Base-by-base conservation (phyloP, 2,113 vertebrate species). In the Leucosticte australis region DNA sequence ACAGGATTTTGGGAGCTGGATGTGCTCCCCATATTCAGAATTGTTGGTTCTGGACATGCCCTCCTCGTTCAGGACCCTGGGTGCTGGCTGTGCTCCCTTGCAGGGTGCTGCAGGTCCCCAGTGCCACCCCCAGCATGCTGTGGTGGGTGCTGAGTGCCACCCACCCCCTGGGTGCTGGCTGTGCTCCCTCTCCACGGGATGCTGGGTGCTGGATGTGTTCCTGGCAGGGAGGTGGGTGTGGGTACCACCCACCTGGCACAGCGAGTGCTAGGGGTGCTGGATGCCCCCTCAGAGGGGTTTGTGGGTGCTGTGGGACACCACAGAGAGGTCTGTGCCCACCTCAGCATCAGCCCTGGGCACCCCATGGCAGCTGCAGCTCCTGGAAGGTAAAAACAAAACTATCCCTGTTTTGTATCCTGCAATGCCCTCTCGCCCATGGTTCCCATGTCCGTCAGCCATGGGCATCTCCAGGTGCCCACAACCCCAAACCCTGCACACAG, bases 401-500 rank as follows among this genome's bases (percentile, higher is more conserved):
- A 37, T 23, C 17, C 39, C 27, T 5, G 20, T 35, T 69, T 10
- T 0, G 2, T 2, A 2, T 14, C 46, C 30, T 26, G 20, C 24
- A 7, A 16, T 53, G 1, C 6, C 62, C 26, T 35, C 30, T 52
- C 15, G 0, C 7, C 60, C 35, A 10, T 4, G 60, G 30, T 42
- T 93, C 39, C 64, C 86, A 24, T 5, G 74, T 37, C 60, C 41
- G 4, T 7, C 42, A 37, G 62, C 44, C 2, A 0, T 1, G 24
- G 44, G 37, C 5, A 17, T 39, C 77, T 77, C 11, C 59, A 11
- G 4, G 1, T 33, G n/a, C 52, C 52, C 56, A 8, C 8, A 62
- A 28, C 22, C 55, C 42, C 63, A 0, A 0, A 26, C 55, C 27
- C 60, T 1, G 9, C 27, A 1, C 7, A 5, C 56, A 6, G 46